Conservation (phyloP, 2,888 invertebrate genomes). For the Dynastes hyllus region DNA sequence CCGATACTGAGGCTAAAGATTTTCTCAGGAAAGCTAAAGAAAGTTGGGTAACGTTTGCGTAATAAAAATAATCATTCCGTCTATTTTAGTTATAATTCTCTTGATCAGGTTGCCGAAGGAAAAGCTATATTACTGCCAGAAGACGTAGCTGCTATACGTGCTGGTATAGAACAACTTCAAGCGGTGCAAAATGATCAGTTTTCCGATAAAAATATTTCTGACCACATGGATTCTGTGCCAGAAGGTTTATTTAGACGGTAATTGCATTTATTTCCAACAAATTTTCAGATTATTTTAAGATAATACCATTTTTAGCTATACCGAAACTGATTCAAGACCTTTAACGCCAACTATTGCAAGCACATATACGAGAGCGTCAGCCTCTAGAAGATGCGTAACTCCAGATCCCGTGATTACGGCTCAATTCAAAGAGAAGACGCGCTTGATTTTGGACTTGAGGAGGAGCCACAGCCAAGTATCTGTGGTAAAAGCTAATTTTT, state of each 20-base stretch:
- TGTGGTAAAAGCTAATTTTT: too few species aligned
- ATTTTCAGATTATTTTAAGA: not conserved
- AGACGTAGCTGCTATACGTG: constrained; percentile 67
- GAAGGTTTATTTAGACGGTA: constrained; percentile 80
- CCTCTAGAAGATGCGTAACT: constrained; percentile 80
- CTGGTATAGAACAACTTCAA: constrained; percentile 62
- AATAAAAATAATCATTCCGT: not conserved
- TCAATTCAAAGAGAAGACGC: constrained; percentile 74
- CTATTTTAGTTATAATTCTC: not conserved
- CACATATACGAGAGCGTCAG: constrained; percentile 80
- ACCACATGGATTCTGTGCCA: constrained; percentile 78
- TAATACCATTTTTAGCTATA: constrained; percentile 74
- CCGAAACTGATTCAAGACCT: constrained; percentile 89
- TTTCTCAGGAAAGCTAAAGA: constrained; percentile 83
- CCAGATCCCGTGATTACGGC: constrained; percentile 78
- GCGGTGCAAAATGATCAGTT: constrained; percentile 22
- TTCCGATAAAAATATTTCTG: constrained; percentile 23
- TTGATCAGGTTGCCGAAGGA: constrained; percentile 63
- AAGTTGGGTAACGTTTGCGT: constrained; percentile 75
- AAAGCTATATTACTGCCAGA: constrained; percentile 66
- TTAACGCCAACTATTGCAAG: constrained; percentile 85
- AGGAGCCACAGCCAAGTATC: constrained; percentile 79
- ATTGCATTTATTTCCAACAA: constrained; percentile 65
- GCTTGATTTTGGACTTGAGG: constrained; percentile 83
- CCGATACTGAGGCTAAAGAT: constrained; percentile 82